Base-by-base conservation (phyloP, 2,888 invertebrate species). In the Caenorhabditis sp. region DNA sequence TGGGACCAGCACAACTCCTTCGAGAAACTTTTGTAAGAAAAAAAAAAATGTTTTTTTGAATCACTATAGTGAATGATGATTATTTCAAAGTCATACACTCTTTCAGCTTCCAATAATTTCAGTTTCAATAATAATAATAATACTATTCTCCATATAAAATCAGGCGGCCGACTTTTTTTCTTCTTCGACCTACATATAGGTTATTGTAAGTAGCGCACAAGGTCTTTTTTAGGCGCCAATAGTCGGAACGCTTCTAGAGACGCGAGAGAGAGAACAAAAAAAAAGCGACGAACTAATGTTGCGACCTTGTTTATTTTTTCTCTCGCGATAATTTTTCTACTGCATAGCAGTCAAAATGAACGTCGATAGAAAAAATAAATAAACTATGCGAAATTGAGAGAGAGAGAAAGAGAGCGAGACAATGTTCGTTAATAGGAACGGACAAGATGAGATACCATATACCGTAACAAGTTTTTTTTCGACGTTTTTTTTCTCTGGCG, bases 111-210 rank as follows among this genome's bases (percentile, higher is more conserved):
- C 19, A 58, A 17, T 37, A 58, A 37, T 43, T 21, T 58, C 43
- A 17, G 59, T 59, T 60, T 50, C 49, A 59, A 24, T 59, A 26
- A 59, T 58, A n/a, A 43, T 58, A 36, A 37, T 58, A 37, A 27
- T 26, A 51, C 6, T 31, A 31, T 31, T 31, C 10, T 31, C 31
- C 31, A 31, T 31, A 31, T 31, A 31, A 6, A 31, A 31, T 31
- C 31, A 31, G 31, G 31, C 4, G 4, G 4, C 10, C 31, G 31
- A 31, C 31, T 31, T 31, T 31, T 31, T n/a, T n/a, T n/a, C n/a
- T n/a, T 31, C 66, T 60, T 66, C 72, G 72, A 72, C 72, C 72
- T 72, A 72, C 72, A 72, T 72, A 72, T 72, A 72, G 72, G 72
- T 72, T 72, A 72, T 72, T 72, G 72, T 72, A 67, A 72, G 67